Evolutionary conservation across 2,797 vertebrate genomes (phyloP).

Genomic region (Meriones psammophilus): DNA sequence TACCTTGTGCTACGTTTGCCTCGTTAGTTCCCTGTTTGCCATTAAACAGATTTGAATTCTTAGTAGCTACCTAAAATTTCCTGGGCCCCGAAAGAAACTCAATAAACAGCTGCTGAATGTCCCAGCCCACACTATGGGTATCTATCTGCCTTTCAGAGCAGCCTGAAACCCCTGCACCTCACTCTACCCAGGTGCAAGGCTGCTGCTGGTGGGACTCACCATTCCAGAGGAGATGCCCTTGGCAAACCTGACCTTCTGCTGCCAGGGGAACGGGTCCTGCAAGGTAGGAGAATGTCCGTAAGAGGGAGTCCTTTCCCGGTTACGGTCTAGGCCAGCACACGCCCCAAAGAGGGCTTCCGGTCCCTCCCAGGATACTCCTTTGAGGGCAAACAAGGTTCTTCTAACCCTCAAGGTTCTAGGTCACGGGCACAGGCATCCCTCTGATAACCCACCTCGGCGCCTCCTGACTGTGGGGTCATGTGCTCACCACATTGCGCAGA

Average conservation of each 20-base stretch:
- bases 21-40: neutral
- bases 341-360: neutral
- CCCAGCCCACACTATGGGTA: neutral
- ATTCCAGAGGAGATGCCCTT: constrained; percentile 97
- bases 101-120: neutral
- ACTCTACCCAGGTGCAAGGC: neutral
- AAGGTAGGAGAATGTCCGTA: constrained; percentile 67
- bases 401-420: neutral
- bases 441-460: neutral
- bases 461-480: neutral
- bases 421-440: neutral
- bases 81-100: constrained; percentile 16
- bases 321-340: neutral
- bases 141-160: neutral
- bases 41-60: constrained; percentile 46
- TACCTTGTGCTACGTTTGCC: neutral
- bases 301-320: neutral
- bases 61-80: neutral
- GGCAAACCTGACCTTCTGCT: constrained; percentile 97
- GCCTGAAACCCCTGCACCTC: neutral
- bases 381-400: neutral
- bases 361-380: constrained; percentile 31
- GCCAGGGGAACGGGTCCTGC: constrained; percentile 96
- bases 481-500: constrained; percentile 93
- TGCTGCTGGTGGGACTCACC: constrained; percentile 90